Evolutionary conservation across 2,113 vertebrate genomes (phyloP), one percentile per base, ranked within the genome.

Genomic region (Rhinolophus ferrumequinum): DNA sequence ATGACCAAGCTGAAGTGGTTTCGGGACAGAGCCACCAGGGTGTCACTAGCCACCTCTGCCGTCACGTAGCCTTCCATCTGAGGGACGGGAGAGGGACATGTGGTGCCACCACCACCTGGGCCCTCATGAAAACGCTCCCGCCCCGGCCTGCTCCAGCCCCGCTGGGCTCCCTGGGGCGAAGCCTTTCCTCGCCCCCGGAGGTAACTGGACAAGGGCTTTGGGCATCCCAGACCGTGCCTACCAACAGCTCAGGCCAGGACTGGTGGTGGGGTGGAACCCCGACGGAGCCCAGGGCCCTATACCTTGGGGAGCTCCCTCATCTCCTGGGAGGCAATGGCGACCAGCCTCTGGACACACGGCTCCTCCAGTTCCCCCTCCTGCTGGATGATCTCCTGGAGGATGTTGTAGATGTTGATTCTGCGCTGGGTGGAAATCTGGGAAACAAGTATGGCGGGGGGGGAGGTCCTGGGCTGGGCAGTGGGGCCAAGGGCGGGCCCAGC

Each of bases 1-100:
- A 97, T 97, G 75, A 97, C 98, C 89, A 98, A 24, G 89, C 66
- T 97, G 91, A 98, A 97, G 94, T 98, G 95, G 75, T 97, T 98
- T 44, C 79, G 86, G 79, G 97, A 97, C 82, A 98, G 80, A 80
- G 98, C 96, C 83, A 97, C 97, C 83, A 98, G 60, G 0, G 98
- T 98, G 83, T 97, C 93, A 19, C 98, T 98, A 89, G 97, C 97
- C 47, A 50, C 94, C 76, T 97, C 97, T 9, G 97, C 98, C 28
- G 28, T 92, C 75, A 84, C 0, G 0, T 92, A 94, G 19, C 56
- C 70, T 24, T 97, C 97, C 14, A 4, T 6, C 97, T 98, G 75
- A 69, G 22, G 56, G 18, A 52, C 0, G 0, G 28, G n/a, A 47
- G 75, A 11, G 5, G 50, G 44, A 8, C 1, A 0, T 30, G 18